phyloP scores from a whole-genome alignment of 2,797 vertebrate genomes.

The Falco columbarius region DNA sequence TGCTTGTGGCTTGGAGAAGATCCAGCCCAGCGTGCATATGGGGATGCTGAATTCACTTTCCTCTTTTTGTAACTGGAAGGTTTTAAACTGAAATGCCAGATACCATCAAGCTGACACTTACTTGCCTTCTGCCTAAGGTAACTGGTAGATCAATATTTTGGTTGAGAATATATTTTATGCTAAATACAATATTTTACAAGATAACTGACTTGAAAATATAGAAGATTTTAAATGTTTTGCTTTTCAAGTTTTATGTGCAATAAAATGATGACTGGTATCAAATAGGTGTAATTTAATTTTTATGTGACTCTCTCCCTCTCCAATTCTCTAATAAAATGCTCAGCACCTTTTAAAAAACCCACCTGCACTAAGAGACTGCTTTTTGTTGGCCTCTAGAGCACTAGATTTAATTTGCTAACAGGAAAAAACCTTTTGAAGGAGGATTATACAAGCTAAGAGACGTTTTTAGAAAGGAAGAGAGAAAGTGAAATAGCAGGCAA shows the following conservation, averaged over 20 bases:
- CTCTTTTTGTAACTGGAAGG: not conserved
- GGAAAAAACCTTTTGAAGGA: slow-evolving; percentile 26
- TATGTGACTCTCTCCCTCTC: slow-evolving; percentile 42
- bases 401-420: slow-evolving; percentile 58
- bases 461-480: not conserved
- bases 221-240: slow-evolving; percentile 11
- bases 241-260: slow-evolving; percentile 48
- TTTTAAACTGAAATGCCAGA: slow-evolving; percentile 20
- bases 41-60: not conserved
- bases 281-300: slow-evolving; percentile 51
- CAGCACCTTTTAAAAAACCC: slow-evolving; percentile 50
- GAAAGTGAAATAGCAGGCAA: not conserved
- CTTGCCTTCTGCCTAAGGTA: slow-evolving; percentile 20
- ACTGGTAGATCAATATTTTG: slow-evolving; percentile 18
- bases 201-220: not conserved
- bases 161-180: slow-evolving; percentile 22
- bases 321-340: slow-evolving; percentile 59
- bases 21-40: accelerated
- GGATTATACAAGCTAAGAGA: slow-evolving; percentile 33
- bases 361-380: slow-evolving; percentile 27
- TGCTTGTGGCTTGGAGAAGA: not conserved
- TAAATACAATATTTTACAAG: slow-evolving; percentile 24
- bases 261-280: slow-evolving; percentile 59
- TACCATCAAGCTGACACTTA: slow-evolving; percentile 8
- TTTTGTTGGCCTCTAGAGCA: slow-evolving; percentile 48